Evolutionary conservation across 1,140 invertebrate genomes (phyloP), one percentile per base, ranked within the genome.

Genomic region (Lepidurus apus): DNA sequence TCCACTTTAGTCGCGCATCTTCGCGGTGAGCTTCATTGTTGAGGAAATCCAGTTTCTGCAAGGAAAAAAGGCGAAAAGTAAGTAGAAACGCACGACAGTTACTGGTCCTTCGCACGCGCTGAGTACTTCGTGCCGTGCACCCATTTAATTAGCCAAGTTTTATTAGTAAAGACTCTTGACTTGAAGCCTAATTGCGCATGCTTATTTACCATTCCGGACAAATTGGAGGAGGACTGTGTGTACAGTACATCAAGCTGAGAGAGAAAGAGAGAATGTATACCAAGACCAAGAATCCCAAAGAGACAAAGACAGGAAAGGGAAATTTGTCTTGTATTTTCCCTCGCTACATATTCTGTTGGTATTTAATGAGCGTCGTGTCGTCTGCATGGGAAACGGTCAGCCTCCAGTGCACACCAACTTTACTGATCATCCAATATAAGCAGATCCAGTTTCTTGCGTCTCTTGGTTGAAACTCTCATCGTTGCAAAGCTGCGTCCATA

Each of bases 101-200:
- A 65, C 53, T 13, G 53, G 21, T 65, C 53, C 53, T 65, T 65
- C 17, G 53, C 53, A 65, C 53, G 53, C 53, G 53, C 53, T 7
- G 17, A n/a, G 53, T 65, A 13, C 21, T 65, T 65, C 53, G 53
- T 65, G 53, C 53, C 21, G 17, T n/a, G 21, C 17, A 21, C 13
- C 53, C 53, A 65, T 65, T 65, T 65, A 65, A 65, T 65, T 65
- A 65, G 9, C 53, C 17, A 65, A 65, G 53, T 65, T 65, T 7
- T 65, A 21, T 65, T 65, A 65, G 21, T 65, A 13, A 65, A 21
- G 53, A 65, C 53, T 65, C 21, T 65, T 21, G 13, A 65, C 53
- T 65, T 4, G 53, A 21, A 13, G 53, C 53, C 17, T 65, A 65
- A 65, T 65, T 21, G 53, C 21, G 53, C 53, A 65, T 21, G 53